Percentiles rank a stretch among this genome's conserved stretches.
phyloP scores from a whole-genome alignment of 2,113 vertebrate genomes.

The Dryoscopus gambensis region DNA sequence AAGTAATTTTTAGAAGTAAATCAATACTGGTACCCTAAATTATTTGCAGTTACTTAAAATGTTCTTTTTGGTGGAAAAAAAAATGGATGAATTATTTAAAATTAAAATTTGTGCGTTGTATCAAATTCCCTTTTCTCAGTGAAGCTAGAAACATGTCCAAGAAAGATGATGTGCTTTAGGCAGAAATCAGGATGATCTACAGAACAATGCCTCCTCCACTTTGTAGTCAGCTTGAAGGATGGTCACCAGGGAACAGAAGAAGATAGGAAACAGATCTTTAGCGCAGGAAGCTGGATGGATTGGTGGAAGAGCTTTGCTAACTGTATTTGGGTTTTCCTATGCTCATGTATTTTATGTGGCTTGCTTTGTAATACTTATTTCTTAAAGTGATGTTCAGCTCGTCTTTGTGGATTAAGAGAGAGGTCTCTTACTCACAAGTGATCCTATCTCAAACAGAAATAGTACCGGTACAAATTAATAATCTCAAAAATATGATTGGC shows the following conservation, averaged over 20 bases:
- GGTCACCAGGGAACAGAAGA: not conserved
- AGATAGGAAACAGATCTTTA: not conserved
- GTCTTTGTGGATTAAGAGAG: not conserved
- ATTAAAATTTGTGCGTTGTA: not conserved
- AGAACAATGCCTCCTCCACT: not conserved
- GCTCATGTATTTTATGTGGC: not conserved
- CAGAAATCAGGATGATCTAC: not conserved
- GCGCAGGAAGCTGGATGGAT: not conserved
- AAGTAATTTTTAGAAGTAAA: not conserved
- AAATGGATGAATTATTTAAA: not conserved
- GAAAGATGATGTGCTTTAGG: not conserved
- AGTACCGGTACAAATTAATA: not conserved
- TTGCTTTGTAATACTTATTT: not conserved
- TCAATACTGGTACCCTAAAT: not conserved
- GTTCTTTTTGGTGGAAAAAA: not conserved
- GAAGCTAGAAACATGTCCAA: not conserved
- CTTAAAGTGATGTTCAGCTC: not conserved
- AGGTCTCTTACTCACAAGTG: not conserved
- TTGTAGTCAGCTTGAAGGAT: not conserved
- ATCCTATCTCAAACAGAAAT: not conserved
- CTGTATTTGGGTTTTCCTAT: not conserved
- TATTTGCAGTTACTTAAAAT: not conserved
- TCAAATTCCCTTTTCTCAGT: not conserved
- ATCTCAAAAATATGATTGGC: not conserved
- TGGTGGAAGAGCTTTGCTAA: not conserved